Percentiles rank a stretch among this genome's conserved stretches.
phyloP scores from a whole-genome alignment of 2,888 invertebrate species.

The Ischnus inquisitorius region DNA sequence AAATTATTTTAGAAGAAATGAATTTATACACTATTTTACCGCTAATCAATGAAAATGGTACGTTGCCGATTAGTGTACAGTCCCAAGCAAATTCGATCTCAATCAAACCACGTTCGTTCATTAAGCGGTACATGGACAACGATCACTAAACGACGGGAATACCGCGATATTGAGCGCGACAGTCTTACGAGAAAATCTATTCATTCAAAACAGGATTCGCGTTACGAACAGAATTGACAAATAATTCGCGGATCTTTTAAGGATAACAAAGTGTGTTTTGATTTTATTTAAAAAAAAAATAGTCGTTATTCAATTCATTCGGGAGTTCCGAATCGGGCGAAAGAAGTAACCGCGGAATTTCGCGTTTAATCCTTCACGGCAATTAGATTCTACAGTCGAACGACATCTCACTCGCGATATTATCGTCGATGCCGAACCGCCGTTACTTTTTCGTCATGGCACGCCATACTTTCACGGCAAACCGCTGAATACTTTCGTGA shows the following conservation, averaged over 20 bases:
- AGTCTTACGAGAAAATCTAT: no score
- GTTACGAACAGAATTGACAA: no score
- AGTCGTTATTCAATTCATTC: no score
- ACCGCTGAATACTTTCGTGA: neutral
- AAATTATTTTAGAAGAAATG: no score
- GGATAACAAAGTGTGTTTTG: no score
- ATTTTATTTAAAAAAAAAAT: no score
- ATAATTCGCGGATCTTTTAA: no score
- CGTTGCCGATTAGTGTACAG: neutral
- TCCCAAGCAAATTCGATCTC: neutral
- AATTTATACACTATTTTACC: no score
- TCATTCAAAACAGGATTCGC: no score
- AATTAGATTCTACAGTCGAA: conserved; percentile 14
- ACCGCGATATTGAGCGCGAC: neutral
- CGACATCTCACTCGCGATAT: conserved; percentile 20
- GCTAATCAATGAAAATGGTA: neutral
- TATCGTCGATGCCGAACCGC: neutral
- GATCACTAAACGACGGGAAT: neutral
- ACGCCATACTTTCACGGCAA: conserved; percentile 33
- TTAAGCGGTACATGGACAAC: neutral
- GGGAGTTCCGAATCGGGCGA: neutral
- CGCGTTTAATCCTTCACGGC: neutral
- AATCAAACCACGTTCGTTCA: neutral
- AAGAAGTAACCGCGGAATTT: neutral
- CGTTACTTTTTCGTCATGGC: neutral